Base-by-base conservation (phyloP, 2,888 invertebrate species). In the Ophioninae sp. region DNA sequence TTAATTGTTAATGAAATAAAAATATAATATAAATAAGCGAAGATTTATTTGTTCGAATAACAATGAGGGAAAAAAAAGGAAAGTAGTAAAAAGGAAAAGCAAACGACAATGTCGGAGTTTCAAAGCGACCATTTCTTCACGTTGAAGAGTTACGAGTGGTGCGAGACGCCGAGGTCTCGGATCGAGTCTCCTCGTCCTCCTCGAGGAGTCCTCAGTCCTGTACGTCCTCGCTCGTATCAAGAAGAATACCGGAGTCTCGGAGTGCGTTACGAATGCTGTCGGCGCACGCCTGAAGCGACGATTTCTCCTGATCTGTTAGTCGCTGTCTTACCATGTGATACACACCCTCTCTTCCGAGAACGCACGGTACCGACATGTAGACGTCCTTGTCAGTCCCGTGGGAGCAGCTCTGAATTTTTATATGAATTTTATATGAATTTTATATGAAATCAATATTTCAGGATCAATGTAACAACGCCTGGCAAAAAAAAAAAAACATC, bases 311-410 rank as follows among this genome's bases (percentile, higher is more conserved):
- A 59, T 93, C 93, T 59, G 91, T 93, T 76, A 94, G 90, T 79
- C 91, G 92, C 90, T 94, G 94, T 85, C 93, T 91, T 73, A 94
- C 93, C 69, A 93, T 92, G 88, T 93, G 93, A 79, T 93, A 93
- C 71, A 95, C 93, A 77, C 93, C 93, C 79, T 91, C 90, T 78
- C 91, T 91, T 68, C 93, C 93, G 80, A 95, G 87, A 79, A 94
- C 93, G 87, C 94, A 94, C 6, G 95, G 95, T 78, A 95, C 91
- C 71, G 95, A 95, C 90, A 95, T 92, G 91, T 94, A 95, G 76
- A 95, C 94, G 85, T 95, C 95, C 88, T 94, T 93, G 84, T 94
- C 93, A 81, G 94, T 94, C 63, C 94, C 94, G 88, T 95, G 94
- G 65, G 86, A 87, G 83, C 88, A 93, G 75, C 88, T 91, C 91